phyloP scores from a whole-genome alignment of 2,888 invertebrate species.

The Cheilosia vernalis region DNA sequence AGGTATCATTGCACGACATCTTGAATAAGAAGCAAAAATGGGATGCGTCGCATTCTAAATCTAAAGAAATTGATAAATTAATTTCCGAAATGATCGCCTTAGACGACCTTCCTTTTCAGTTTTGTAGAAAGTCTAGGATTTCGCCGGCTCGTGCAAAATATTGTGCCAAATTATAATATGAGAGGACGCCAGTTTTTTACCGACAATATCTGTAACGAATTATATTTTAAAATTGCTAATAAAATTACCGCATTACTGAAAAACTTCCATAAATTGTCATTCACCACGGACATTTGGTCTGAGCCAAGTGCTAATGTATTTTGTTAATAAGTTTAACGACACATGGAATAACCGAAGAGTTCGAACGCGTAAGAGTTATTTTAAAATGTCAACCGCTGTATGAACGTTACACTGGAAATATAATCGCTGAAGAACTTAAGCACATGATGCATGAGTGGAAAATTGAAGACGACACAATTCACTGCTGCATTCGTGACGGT shows the following conservation, averaged over 20 bases:
- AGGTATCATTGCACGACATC: conserved; percentile 30
- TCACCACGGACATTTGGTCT: conserved; percentile 18
- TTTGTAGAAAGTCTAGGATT: conserved; percentile 59
- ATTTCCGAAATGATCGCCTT: conserved; percentile 46
- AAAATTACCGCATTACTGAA: conserved; percentile 22
- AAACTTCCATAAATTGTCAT: conserved; percentile 14
- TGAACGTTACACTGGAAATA: conserved; percentile 18
- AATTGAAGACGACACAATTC: conserved; percentile 6
- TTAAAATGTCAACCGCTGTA: conserved; percentile 11
- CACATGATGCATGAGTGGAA: too few relatives aligned
- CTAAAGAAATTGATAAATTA: conserved; percentile 42
- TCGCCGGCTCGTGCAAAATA: conserved; percentile 36
- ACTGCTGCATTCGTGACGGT: conserved; percentile 9
- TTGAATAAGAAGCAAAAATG: conserved; percentile 3
- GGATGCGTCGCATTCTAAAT: conserved; percentile 1
- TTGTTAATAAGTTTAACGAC: conserved; percentile 18
- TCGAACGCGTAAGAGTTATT: conserved; percentile 16
- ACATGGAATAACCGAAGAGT: conserved; percentile 26
- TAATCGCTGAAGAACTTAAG: conserved; percentile 6
- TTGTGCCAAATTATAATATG: conserved; percentile 37
- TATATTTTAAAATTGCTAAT: conserved; percentile 6
- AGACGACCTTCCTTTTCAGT: conserved; percentile 46
- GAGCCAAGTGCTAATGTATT: conserved; percentile 13
- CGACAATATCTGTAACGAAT: conserved; percentile 14
- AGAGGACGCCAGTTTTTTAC: conserved; percentile 11